These are phyloP conservation scores for Pantherophis alleghaniensis DNA, from an alignment of 2,797 vertebrate species.

Conservation along the genomic window DNA sequence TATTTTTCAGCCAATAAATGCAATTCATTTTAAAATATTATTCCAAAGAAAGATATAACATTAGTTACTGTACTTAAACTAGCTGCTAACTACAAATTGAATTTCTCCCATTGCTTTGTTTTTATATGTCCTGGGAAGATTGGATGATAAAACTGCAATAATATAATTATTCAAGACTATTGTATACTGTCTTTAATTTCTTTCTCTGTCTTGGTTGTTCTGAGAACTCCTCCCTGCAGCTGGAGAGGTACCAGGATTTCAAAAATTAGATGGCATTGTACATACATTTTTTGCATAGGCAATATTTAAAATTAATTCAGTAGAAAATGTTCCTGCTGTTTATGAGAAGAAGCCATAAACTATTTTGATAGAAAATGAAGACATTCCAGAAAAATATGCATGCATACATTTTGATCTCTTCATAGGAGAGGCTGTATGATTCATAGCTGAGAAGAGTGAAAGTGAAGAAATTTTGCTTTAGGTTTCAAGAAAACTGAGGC, in stretches of 20 bases:
- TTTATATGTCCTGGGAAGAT: background rate
- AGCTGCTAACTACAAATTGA: background rate
- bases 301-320: background rate
- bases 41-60: background rate
- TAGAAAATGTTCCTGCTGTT: background rate
- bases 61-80: background rate
- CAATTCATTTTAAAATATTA: background rate
- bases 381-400: background rate
- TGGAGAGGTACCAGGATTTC: background rate
- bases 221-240: background rate
- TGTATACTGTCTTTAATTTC: background rate
- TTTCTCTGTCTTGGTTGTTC: background rate
- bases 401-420: background rate
- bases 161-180: background rate
- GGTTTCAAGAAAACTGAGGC: background rate
- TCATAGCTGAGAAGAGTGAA: background rate
- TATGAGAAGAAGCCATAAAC: background rate
- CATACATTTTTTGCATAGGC: background rate
- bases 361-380: background rate
- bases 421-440: background rate
- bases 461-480: background rate
- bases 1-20: background rate
- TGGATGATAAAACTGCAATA: background rate
- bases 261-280: background rate
- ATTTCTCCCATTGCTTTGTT: background rate